Evolutionary conservation across 2,888 invertebrate genomes (phyloP).

Genomic region (Myopa tessellatipennis): DNA sequence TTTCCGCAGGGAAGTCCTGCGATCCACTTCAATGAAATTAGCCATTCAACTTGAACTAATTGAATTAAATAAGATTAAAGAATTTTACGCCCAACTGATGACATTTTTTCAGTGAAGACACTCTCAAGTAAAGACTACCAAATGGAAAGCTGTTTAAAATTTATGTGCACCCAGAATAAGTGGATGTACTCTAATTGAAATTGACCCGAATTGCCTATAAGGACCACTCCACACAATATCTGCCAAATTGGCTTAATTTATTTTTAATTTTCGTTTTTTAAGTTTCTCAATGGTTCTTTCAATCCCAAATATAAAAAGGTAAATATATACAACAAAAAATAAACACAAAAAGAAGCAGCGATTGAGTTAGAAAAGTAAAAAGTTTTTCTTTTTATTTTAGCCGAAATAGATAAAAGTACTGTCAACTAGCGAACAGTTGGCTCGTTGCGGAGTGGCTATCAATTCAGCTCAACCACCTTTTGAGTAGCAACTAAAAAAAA

Average conservation of each 20-base stretch:
- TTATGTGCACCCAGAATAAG: slow-evolving; percentile 49
- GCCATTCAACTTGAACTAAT: slow-evolving; percentile 66
- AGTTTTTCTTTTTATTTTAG: too few species aligned
- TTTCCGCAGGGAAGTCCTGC: too few species aligned
- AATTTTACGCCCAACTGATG: slow-evolving; percentile 60
- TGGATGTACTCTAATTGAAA: slow-evolving; percentile 50
- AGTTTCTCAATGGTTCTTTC: too few species aligned
- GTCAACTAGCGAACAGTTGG: too few species aligned
- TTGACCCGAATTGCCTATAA: slow-evolving; percentile 50
- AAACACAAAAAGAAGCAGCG: too few species aligned
- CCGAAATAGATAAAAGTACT: too few species aligned
- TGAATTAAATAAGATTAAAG: slow-evolving; percentile 68
- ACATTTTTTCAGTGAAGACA: slow-evolving; percentile 42
- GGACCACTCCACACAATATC: slow-evolving; percentile 32
- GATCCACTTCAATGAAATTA: slow-evolving; percentile 50
- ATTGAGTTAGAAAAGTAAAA: too few species aligned
- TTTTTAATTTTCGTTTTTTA: slow-evolving; percentile 61
- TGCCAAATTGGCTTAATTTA: slow-evolving; percentile 66
- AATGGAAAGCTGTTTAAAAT: slow-evolving; percentile 56
- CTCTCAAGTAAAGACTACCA: slow-evolving; percentile 46
- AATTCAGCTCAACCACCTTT: too few species aligned
- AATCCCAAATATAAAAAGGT: too few species aligned
- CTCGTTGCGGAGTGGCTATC: too few species aligned
- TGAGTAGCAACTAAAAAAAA: too few species aligned
- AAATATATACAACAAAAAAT: too few species aligned